Evolutionary conservation across 2,113 vertebrate genomes (phyloP).

Genomic region (Furnarius figulus): DNA sequence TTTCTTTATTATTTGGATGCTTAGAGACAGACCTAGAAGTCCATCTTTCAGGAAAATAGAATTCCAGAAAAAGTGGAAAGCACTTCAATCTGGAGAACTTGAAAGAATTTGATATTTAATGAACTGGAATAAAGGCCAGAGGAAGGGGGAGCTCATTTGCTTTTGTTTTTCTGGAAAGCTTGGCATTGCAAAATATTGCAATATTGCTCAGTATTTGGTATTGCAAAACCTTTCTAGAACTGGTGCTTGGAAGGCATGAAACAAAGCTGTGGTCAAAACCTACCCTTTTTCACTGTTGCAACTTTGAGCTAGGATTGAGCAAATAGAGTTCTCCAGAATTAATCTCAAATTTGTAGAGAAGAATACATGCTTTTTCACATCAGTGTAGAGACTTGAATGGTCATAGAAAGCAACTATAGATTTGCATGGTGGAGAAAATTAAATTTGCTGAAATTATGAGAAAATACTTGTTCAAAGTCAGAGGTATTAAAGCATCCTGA

Average conservation of each 20-base stretch:
- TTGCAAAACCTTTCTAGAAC: neutral
- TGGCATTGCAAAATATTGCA: fast-evolving
- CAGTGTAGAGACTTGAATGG: neutral
- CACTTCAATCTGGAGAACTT: neutral
- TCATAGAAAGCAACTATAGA: neutral
- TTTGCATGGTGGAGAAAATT: neutral
- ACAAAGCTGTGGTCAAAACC: neutral
- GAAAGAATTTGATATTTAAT: neutral
- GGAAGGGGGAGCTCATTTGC: neutral
- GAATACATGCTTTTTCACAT: neutral
- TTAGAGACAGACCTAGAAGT: neutral
- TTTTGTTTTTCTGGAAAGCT: neutral
- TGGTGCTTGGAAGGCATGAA: neutral
- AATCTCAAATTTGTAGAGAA: neutral
- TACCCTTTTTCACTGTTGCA: neutral
- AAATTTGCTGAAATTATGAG: neutral
- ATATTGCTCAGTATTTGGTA: neutral
- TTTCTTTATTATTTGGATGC: neutral
- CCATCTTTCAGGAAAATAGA: neutral
- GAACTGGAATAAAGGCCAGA: neutral
- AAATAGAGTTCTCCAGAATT: neutral
- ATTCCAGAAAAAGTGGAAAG: neutral
- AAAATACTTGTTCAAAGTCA: neutral
- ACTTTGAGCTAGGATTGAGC: neutral
- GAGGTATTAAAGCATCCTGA: neutral